Conservation (phyloP, 2,113 vertebrate species). For the Vulpes lagopus region DNA sequence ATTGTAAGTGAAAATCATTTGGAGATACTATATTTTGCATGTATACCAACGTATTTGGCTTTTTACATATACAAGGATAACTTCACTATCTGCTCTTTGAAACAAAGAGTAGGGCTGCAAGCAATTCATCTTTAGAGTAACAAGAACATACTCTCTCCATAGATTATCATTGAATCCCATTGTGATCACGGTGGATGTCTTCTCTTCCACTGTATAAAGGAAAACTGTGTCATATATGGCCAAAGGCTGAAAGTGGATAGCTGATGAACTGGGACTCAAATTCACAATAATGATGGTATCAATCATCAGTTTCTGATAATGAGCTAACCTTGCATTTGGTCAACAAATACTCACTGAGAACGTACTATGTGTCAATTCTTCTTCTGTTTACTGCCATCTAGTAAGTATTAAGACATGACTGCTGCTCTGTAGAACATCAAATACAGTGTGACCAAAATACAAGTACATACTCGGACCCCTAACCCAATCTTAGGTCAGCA, state of each 20-base stretch:
- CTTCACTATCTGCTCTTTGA: background rate
- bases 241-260: background rate
- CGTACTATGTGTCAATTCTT: background rate
- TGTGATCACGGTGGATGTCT: background rate
- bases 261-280: background rate
- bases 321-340: background rate
- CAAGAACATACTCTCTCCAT: background rate
- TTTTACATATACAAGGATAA: background rate
- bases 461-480: background rate
- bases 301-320: background rate
- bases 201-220: background rate
- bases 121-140: background rate
- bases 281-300: background rate
- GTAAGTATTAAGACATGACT: background rate
- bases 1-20: constrained; percentile 21
- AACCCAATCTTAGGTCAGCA: background rate
- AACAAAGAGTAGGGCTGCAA: background rate
- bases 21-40: background rate
- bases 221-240: background rate
- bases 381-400: background rate
- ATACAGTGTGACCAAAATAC: background rate
- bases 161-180: background rate
- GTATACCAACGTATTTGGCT: background rate
- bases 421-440: background rate
- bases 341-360: background rate